A percentile compares a stretch with the other conserved stretches of the same genome.
Conservation (phyloP, 1,140 invertebrate species). For the Macrotrachela quadricornifera region DNA sequence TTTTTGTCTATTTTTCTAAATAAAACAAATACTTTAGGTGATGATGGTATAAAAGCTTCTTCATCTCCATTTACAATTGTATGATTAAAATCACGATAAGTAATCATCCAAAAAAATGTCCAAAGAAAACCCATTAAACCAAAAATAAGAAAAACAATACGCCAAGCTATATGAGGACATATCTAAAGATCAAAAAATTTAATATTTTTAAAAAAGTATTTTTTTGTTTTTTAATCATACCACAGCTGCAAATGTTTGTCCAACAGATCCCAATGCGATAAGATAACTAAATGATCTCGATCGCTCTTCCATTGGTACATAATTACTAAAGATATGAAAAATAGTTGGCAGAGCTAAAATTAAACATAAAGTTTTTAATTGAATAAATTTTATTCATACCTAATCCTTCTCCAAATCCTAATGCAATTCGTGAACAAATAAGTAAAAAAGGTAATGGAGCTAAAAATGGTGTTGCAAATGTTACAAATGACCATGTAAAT, state of each 20-base stretch:
- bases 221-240: slow-evolving; percentile 28
- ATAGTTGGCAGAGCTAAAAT: slow-evolving; percentile 47
- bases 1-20: no score
- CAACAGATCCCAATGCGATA: slow-evolving; percentile 48
- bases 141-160: slow-evolving; percentile 48
- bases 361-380: slow-evolving; percentile 11
- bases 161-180: slow-evolving; percentile 43
- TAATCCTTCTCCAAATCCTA: slow-evolving; percentile 53
- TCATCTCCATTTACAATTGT: no score
- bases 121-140: slow-evolving; percentile 47
- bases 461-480: slow-evolving; percentile 47
- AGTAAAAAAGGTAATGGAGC: slow-evolving; percentile 39
- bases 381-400: slow-evolving; percentile 28
- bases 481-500: slow-evolving; percentile 51
- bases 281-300: slow-evolving; percentile 54
- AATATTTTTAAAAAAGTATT: slow-evolving; percentile 5
- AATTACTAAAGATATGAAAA: slow-evolving; percentile 54
- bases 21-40: no score
- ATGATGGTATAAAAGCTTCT: no score
- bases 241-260: slow-evolving; percentile 51
- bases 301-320: slow-evolving; percentile 48
- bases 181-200: no score
- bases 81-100: no score
- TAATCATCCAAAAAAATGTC: slow-evolving; percentile 13
- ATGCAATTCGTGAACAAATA: slow-evolving; percentile 41